Percentiles rank a stretch among this genome's conserved stretches.
These are phyloP conservation scores for Beroe forskalii DNA, from an alignment of 37 sponge, comb jelly and placozoan genomes.

Conservation along the genomic window DNA sequence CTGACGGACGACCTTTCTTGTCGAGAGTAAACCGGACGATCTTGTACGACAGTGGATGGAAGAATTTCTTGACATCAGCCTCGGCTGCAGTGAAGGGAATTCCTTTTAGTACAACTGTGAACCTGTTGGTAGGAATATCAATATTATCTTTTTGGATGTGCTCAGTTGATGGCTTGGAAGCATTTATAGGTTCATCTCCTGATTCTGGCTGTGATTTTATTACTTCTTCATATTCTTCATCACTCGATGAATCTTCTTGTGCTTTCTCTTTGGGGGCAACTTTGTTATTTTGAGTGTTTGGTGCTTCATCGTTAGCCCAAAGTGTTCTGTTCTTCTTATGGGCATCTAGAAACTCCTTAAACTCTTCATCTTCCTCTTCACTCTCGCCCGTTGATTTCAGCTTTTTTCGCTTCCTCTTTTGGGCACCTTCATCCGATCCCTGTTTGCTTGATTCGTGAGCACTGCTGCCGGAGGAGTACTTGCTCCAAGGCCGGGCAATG, in stretches of 20 bases:
- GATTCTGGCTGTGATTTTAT: neutral
- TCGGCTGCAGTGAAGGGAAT: constrained; percentile 83
- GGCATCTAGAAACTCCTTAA: constrained; percentile 81
- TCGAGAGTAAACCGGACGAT: constrained; percentile 73
- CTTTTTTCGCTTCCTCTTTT: constrained; percentile 58
- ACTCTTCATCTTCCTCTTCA: constrained; percentile 76
- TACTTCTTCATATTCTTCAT: constrained; percentile 61
- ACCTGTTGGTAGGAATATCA: constrained; percentile 53
- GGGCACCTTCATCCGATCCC: neutral
- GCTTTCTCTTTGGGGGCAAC: neutral
- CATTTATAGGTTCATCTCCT: neutral
- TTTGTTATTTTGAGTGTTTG: neutral
- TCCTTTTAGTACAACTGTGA: constrained; percentile 86
- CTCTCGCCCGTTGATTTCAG: neutral
- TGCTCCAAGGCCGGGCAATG: constrained; percentile 90
- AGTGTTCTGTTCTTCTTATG: constrained; percentile 72
- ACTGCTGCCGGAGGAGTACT: constrained; percentile 82
- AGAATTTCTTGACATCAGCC: constrained; percentile 82
- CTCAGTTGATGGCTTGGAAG: neutral
- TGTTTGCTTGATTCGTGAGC: constrained; percentile 55
- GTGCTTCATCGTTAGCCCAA: constrained; percentile 74
- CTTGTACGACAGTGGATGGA: constrained; percentile 75
- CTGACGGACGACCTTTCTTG: constrained; percentile 78
- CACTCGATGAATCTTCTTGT: constrained; percentile 14
- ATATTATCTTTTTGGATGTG: neutral